A percentile compares a stretch with the other conserved stretches of the same genome.
phyloP scores from a whole-genome alignment of 1,140 invertebrate species.

The Scaptomyza montana region DNA sequence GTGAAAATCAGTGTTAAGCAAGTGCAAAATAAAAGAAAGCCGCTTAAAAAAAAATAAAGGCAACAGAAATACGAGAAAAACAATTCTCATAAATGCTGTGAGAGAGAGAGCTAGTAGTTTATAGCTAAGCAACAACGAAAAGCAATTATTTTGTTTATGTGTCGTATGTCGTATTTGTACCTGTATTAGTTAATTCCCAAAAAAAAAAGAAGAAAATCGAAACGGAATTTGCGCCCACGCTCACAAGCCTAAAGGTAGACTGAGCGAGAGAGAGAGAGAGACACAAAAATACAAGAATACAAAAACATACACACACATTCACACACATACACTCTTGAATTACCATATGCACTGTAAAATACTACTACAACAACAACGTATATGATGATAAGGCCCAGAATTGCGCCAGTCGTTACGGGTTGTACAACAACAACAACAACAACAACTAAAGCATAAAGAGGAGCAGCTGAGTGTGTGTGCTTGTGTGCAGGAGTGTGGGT shows the following conservation, averaged over 20 bases:
- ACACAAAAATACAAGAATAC: no score
- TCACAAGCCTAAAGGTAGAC: conserved; percentile 1
- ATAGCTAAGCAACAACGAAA: conserved; percentile 61
- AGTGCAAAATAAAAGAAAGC: conserved; percentile 28
- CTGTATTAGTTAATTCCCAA: conserved; percentile 73
- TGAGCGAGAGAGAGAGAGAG: background rate
- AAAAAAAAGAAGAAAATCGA: conserved; percentile 33
- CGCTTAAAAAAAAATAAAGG: conserved; percentile 19
- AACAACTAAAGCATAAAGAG: conserved; percentile 36
- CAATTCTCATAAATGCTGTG: conserved; percentile 29
- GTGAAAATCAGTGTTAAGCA: background rate
- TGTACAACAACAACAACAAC: conserved; percentile 58
- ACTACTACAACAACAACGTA: background rate
- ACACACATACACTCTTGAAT: conserved; percentile 26
- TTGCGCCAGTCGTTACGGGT: conserved; percentile 58
- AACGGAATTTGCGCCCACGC: conserved; percentile 66
- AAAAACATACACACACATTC: conserved; percentile 16
- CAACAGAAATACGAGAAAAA: background rate
- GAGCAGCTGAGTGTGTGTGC: conserved; percentile 13
- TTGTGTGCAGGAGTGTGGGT: conserved; percentile 1
- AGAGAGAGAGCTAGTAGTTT: conserved; percentile 32
- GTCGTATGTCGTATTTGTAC: conserved; percentile 43
- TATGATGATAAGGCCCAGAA: conserved; percentile 64
- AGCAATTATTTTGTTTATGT: conserved; percentile 74
- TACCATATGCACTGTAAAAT: conserved; percentile 31